Percentiles rank a stretch among this genome's conserved stretches.
These are phyloP conservation scores for Drosophila trichaetosa DNA, from an alignment of 2,888 invertebrate genomes.

Conservation along the genomic window DNA sequence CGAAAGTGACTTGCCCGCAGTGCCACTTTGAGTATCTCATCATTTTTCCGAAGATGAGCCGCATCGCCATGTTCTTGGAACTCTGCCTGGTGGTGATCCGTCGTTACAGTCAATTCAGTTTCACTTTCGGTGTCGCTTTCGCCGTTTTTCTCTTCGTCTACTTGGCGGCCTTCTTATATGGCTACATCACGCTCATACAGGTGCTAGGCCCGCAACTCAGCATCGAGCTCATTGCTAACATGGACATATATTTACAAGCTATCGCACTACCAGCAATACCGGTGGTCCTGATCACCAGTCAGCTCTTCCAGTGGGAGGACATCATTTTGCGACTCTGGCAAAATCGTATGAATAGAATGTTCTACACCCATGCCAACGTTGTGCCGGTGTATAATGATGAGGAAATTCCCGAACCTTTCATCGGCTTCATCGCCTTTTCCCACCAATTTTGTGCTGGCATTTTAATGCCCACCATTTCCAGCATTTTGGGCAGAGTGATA, in stretches of 20 bases:
- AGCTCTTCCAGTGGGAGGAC: conserved; percentile 98
- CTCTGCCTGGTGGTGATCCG: conserved; percentile 94
- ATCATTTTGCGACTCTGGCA: conserved; percentile 92
- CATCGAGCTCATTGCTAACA: conserved; percentile 95
- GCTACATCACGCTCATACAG: conserved; percentile 97
- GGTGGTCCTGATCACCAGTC: conserved; percentile 94
- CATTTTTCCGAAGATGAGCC: conserved; percentile 95
- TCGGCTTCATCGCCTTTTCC: conserved; percentile 93
- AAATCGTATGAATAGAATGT: conserved; percentile 86
- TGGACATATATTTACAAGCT: conserved; percentile 95
- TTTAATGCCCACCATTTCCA: conserved; percentile 96
- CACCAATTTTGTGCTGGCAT: conserved; percentile 96
- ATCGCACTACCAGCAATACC: conserved; percentile 97
- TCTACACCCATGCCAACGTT: conserved; percentile 57
- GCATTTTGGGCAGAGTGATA: conserved; percentile 94
- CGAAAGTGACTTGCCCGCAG: conserved; percentile 94
- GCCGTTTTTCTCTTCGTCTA: conserved; percentile 86
- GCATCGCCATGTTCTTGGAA: conserved; percentile 93
- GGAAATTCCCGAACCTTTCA: conserved; percentile 87
- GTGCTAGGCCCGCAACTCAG: conserved; percentile 97
- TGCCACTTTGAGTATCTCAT: conserved; percentile 98
- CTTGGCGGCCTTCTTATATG: conserved; percentile 98
- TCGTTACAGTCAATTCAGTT: conserved; percentile 96
- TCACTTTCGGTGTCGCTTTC: conserved; percentile 88
- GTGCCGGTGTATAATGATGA: conserved; percentile 87